Percentiles rank a stretch among this genome's conserved stretches.
Conservation (phyloP, 1,140 invertebrate species). For the Drosophila pallidifrons region DNA sequence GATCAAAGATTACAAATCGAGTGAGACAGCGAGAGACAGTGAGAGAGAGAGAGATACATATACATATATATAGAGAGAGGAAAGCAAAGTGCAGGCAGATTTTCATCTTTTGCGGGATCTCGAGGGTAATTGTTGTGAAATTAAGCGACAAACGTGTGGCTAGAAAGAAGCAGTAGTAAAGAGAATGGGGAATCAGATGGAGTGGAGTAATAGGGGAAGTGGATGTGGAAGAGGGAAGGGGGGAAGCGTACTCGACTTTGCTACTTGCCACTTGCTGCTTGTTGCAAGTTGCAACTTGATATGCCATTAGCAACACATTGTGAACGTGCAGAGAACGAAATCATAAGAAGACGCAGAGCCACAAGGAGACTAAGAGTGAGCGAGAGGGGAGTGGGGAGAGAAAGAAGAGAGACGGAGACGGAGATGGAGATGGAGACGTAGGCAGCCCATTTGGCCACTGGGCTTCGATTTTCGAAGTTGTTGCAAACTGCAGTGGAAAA, state of each 20-base stretch:
- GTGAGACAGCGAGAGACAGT: too few species aligned
- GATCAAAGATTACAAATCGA: too few species aligned
- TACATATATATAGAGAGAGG: too few species aligned
- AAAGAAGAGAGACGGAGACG: not conserved
- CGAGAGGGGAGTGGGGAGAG: not conserved
- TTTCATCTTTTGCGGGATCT: conserved; percentile 37
- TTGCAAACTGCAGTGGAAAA: conserved; percentile 73
- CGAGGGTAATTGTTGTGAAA: conserved; percentile 47
- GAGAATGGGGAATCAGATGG: too few species aligned
- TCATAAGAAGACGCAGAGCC: not conserved
- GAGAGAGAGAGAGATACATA: too few species aligned
- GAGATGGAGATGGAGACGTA: conserved; percentile 7
- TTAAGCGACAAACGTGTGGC: conserved; percentile 29
- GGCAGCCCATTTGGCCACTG: conserved; percentile 54
- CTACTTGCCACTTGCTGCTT: conserved; percentile 25
- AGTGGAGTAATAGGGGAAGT: not conserved
- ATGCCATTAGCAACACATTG: conserved; percentile 55
- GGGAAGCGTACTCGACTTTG: conserved; percentile 11
- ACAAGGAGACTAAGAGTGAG: not conserved
- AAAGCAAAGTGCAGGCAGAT: not conserved
- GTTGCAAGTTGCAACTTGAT: conserved; percentile 50
- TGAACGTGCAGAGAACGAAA: conserved; percentile 10
- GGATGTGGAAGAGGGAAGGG: not conserved
- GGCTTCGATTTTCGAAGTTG: conserved; percentile 60
- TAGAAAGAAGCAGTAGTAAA: not conserved